Evolutionary conservation across 1,140 invertebrate species (phyloP).

Genomic region (Diachasma alloeum): DNA sequence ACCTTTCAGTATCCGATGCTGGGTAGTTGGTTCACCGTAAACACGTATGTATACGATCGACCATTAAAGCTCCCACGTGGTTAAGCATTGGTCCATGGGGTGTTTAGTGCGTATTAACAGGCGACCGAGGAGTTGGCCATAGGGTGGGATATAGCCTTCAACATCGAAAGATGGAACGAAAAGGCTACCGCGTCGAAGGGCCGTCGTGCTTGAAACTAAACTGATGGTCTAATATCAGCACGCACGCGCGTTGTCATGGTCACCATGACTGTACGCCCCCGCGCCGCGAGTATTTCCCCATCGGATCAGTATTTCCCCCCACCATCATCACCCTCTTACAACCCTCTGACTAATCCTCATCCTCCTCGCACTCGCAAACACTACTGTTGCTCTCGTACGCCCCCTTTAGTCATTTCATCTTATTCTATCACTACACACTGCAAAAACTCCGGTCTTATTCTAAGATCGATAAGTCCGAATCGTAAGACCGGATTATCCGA

Average conservation of each 20-base stretch:
- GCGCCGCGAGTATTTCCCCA: constrained; percentile 44
- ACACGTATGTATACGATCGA: constrained; percentile 39
- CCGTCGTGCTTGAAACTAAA: constrained; percentile 31
- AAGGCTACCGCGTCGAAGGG: constrained; percentile 46
- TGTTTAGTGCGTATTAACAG: constrained; percentile 58
- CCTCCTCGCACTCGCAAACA: not conserved
- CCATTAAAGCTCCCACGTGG: constrained; percentile 39
- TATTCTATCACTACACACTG: constrained; percentile 45
- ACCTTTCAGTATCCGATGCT: not conserved
- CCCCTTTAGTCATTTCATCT: constrained; percentile 51
- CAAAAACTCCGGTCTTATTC: too few species aligned
- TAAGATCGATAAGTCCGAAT: constrained; percentile 31
- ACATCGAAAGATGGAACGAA: constrained; percentile 13
- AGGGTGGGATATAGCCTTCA: constrained; percentile 11
- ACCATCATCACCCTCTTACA: not conserved
- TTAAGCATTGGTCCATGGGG: constrained; percentile 43
- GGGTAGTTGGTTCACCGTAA: constrained; percentile 33
- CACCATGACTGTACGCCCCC: constrained; percentile 56
- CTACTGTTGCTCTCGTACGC: constrained; percentile 15
- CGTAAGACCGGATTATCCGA: too few species aligned
- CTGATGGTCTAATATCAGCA: constrained; percentile 36
- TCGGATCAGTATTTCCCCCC: constrained; percentile 21
- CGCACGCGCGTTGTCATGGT: constrained; percentile 59
- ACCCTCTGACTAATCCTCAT: not conserved
- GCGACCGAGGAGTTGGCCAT: constrained; percentile 40